Conservation (phyloP, 2,888 invertebrate species). For the Polietes domitor region DNA sequence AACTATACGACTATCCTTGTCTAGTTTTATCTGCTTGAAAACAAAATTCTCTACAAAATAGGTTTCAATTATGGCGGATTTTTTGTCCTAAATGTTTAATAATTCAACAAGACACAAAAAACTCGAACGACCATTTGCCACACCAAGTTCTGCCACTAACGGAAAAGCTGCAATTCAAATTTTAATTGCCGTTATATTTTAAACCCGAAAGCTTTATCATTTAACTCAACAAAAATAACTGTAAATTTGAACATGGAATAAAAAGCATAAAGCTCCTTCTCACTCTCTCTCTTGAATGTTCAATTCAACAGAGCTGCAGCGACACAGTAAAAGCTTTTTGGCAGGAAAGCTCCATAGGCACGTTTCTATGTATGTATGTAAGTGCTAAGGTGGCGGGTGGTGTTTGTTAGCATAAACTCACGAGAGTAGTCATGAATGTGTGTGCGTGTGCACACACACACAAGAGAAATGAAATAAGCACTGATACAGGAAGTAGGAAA, state of each 20-base stretch:
- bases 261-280: slow-evolving; percentile 14
- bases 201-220: slow-evolving; percentile 24
- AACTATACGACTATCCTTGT: no score
- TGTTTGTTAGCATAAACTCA: no score
- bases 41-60: no score
- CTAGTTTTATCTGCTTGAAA: no score
- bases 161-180: slow-evolving; percentile 23
- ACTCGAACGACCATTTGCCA: no score
- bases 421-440: background rate
- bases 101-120: no score
- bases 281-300: background rate
- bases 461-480: slow-evolving; percentile 18
- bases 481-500: slow-evolving; percentile 63
- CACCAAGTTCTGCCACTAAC: no score
- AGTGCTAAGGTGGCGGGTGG: no score
- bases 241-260: slow-evolving; percentile 21
- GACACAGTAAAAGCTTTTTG: background rate
- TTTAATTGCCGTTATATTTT: slow-evolving; percentile 42
- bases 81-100: no score
- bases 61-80: no score
- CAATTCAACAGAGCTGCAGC: background rate
- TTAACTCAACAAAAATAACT: slow-evolving; percentile 34
- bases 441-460: background rate
- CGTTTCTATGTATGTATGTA: background rate
- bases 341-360: slow-evolving; percentile 29